phyloP scores from a whole-genome alignment of 1,140 invertebrate genomes.

The Zelostemma sp. region DNA sequence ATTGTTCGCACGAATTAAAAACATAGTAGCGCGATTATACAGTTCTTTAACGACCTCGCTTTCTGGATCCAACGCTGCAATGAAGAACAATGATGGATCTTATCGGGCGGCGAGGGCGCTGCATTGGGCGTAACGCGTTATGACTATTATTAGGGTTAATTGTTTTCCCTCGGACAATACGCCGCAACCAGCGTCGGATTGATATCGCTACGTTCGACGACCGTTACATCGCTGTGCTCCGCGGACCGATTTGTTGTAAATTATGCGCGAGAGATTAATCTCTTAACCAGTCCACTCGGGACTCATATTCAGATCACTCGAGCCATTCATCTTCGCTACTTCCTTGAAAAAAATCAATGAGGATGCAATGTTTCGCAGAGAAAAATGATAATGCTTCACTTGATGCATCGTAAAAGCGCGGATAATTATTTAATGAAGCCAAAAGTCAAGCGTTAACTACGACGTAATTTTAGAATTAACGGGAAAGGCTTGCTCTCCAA shows the following conservation, averaged over 20 bases:
- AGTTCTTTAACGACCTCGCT: background rate
- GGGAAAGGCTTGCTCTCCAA: no score
- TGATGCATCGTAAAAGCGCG: background rate
- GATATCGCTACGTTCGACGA: slow-evolving; percentile 43
- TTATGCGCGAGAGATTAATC: slow-evolving; percentile 47
- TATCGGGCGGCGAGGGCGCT: slow-evolving; percentile 39
- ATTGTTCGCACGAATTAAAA: slow-evolving; percentile 1
- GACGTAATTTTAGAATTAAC: no score
- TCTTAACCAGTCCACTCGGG: slow-evolving; percentile 12
- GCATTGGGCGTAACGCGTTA: slow-evolving; percentile 48
- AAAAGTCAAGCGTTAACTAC: no score
- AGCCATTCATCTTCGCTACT: slow-evolving; percentile 22
- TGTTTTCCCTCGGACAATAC: slow-evolving; percentile 52
- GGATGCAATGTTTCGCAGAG: slow-evolving; percentile 1
- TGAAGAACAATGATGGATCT: slow-evolving; percentile 50
- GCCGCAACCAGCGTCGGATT: slow-evolving; percentile 46
- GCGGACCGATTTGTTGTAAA: slow-evolving; percentile 46
- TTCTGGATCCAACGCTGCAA: slow-evolving; percentile 8
- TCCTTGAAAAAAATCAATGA: slow-evolving; percentile 27
- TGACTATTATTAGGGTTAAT: slow-evolving; percentile 54
- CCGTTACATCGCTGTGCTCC: slow-evolving; percentile 48
- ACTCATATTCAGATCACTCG: slow-evolving; percentile 30
- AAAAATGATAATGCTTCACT: background rate
- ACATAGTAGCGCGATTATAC: slow-evolving; percentile 1
- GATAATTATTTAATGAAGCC: no score